These are phyloP conservation scores for Borostomias antarcticus DNA, from an alignment of 2,797 vertebrate species.

Conservation along the genomic window DNA sequence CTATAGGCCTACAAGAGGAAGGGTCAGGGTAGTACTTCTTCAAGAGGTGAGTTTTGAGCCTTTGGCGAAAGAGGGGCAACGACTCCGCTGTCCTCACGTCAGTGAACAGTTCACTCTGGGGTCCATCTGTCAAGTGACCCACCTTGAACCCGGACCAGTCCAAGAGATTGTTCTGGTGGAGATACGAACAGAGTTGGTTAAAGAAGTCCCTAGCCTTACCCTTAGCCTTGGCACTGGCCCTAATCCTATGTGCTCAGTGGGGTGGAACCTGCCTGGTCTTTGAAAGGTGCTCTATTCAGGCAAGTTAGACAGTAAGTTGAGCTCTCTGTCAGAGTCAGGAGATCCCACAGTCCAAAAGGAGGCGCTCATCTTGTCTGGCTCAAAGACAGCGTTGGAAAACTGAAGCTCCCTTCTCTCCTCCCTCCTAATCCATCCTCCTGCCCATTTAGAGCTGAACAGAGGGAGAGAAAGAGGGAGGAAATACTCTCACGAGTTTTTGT, in stretches of 20 bases:
- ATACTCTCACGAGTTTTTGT: slow-evolving; percentile 61
- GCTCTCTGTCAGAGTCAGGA: too few species aligned
- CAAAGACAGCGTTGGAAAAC: slow-evolving; percentile 65
- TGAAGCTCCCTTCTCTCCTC: slow-evolving; percentile 39
- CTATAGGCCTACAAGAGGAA: too few species aligned
- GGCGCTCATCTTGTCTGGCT: slow-evolving; percentile 65
- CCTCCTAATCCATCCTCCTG: slow-evolving; percentile 72
- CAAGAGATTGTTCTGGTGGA: too few species aligned
- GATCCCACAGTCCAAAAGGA: slow-evolving; percentile 68
- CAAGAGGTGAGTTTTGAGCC: too few species aligned
- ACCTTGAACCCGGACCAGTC: too few species aligned
- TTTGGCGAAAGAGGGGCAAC: too few species aligned
- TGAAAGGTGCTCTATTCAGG: slow-evolving; percentile 72
- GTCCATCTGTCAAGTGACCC: too few species aligned
- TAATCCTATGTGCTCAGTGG: slow-evolving; percentile 49
- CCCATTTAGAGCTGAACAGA: slow-evolving; percentile 74
- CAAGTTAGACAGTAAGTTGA: slow-evolving; percentile 48
- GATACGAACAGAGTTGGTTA: too few species aligned
- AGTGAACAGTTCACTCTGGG: too few species aligned
- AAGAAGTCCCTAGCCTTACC: background rate
- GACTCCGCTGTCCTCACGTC: too few species aligned
- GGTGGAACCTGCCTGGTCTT: slow-evolving; percentile 59
- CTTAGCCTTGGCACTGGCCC: slow-evolving; percentile 45
- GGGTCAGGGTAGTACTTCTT: too few species aligned
- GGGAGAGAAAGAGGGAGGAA: slow-evolving; percentile 61